Conservation (phyloP, 2,113 vertebrate species). For the Gobiocypris rarus region DNA sequence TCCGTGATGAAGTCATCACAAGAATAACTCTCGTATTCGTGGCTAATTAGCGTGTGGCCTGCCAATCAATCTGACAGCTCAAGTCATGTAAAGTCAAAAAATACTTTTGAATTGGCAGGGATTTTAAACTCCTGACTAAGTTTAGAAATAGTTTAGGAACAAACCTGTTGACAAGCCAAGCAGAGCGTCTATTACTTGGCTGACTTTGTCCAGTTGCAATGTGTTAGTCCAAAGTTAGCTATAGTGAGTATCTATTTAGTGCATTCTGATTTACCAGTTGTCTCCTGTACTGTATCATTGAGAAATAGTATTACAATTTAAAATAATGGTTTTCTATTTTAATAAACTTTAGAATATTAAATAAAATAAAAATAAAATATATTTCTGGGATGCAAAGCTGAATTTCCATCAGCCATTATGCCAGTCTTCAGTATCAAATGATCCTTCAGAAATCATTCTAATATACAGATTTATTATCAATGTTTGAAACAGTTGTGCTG, state of each 20-base stretch:
- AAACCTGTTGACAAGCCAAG: neutral
- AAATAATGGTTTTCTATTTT: no score
- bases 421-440: no score
- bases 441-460: no score
- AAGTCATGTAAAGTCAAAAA: slow-evolving; percentile 8
- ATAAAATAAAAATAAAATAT: no score
- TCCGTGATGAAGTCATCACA: slow-evolving; percentile 58
- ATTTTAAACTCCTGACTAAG: neutral
- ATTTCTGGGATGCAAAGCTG: no score
- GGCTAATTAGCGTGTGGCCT: slow-evolving; percentile 66
- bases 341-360: no score
- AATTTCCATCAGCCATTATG: no score
- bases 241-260: neutral
- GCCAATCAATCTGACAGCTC: slow-evolving; percentile 54
- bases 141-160: neutral
- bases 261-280: neutral
- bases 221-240: neutral
- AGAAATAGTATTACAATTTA: no score
- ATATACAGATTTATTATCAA: no score
- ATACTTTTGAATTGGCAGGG: neutral
- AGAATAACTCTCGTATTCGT: slow-evolving; percentile 57
- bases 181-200: neutral
- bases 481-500: no score
- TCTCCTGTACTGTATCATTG: neutral
- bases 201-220: neutral